Evolutionary conservation across 2,797 vertebrate species (phyloP), one percentile per base, ranked within the genome.

Genomic region (Chloroceryle inda): DNA sequence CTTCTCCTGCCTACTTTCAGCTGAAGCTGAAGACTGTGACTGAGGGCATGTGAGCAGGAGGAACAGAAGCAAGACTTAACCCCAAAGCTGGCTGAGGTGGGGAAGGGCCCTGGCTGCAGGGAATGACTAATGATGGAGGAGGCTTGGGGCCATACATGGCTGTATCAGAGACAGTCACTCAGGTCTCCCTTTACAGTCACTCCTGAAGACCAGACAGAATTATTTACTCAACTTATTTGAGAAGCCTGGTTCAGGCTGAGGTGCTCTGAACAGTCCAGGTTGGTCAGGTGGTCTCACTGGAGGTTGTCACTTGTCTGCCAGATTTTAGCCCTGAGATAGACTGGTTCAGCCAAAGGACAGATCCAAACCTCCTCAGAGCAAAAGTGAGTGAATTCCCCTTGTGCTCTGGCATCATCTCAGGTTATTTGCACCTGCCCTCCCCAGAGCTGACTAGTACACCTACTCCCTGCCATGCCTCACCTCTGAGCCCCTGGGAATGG

Each of bases 91-190:
- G 44, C 11, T 3, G 37, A 71, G 40, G 11, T 42, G 50, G 49
- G 52, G 38, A 87, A 44, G 2, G 1, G 37, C 26, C 29, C 82
- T 66, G 35, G 14, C 38, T 33, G 19, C 21, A 61, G 53, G 50
- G 38, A 83, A 13, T 10, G 22, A 27, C 7, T 20, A 16, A 27
- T 31, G 69, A 19, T 37, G 0, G 0, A 50, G 68, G 11, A 52
- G 37, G 4, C 49, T 37, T 1, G 0, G 18, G 21, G 18, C 26
- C 20, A 13, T 2, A 1, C 4, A 1, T 1, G 11, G 53, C 49
- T 74, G 0, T 24, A 27, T 44, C 59, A 45, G 73, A 61, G 31
- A 7, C 24, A 56, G 52, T 55, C 76, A 55, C 5, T 6, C 6
- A 13, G 40, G 21, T 35, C 47, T 79, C 50, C n/a, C 7, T 40